Conservation (phyloP, 2,797 vertebrate species). For the Masticophis lateralis region DNA sequence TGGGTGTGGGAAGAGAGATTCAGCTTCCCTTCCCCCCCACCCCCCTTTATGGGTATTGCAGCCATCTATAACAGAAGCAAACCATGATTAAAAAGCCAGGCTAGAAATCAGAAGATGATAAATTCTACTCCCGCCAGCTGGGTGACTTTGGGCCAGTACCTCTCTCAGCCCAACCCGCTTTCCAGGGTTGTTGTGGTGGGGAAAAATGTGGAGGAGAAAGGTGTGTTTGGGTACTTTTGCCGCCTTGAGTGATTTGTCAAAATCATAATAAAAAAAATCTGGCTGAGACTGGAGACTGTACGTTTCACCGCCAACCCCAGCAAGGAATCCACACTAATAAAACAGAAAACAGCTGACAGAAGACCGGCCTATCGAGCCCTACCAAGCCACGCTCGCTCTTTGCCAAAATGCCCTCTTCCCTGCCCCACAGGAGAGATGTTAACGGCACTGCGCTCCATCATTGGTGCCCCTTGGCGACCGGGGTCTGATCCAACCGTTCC, state of each 20-base stretch:
- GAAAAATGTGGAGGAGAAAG: neutral
- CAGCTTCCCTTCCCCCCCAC: neutral
- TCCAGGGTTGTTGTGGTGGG: neutral
- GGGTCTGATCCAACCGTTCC: neutral
- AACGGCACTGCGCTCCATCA: neutral
- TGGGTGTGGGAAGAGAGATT: neutral
- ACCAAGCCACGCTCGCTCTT: neutral
- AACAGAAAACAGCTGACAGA: too few species aligned
- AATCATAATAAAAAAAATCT: neutral
- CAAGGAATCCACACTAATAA: neutral
- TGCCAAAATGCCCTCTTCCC: neutral
- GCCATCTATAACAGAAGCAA: neutral
- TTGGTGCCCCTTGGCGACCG: neutral
- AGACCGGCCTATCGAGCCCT: neutral
- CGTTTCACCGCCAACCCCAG: neutral
- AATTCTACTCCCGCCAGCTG: neutral
- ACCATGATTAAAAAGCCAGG: neutral
- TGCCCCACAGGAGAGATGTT: neutral
- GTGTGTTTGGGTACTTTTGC: neutral
- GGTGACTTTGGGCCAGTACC: neutral
- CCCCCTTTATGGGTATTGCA: neutral
- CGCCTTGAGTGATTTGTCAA: neutral
- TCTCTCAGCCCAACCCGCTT: neutral
- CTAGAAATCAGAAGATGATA: neutral
- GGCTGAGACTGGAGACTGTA: neutral